Evolutionary conservation across 2,888 invertebrate species (phyloP), one percentile per base, ranked within the genome.

Genomic region (Caenorhabditis zanzibari): DNA sequence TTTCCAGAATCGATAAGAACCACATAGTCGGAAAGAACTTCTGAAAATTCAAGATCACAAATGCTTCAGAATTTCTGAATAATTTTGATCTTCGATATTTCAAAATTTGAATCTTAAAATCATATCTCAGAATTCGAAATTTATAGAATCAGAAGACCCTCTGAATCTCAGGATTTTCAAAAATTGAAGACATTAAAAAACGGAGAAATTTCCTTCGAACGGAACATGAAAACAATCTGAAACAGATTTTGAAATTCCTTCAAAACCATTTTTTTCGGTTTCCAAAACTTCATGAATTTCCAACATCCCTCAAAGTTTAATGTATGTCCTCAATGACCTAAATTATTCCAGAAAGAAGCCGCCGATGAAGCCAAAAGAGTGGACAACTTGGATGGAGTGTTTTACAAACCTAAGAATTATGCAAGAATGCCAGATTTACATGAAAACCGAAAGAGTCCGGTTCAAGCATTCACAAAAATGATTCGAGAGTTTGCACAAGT

Each of bases 311-410:
- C 16, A 44, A 7, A 32, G 7, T 7, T 47, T 41, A 3, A 2
- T n/a, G n/a, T n/a, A n/a, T n/a, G n/a, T n/a, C n/a, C n/a, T n/a
- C n/a, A n/a, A n/a, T n/a, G n/a, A n/a, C n/a, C n/a, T n/a, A n/a
- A n/a, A n/a, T 32, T 32, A 14, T 74, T 85, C n/a, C 63, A 87
- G 87, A 75, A 87, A 54, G 87, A 87, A 58, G 52, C 81, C 12
- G 66, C 22, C 9, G 58, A 52, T 2, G 84, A 85, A 68, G 87
- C 85, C 2, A 85, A 76, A 32, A n/a, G 76, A 56, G 28, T 84
- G 0, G 85, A 87, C n/a, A 41, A 32, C n/a, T n/a, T 63, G 35
- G 81, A 84, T 32, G 56, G 72, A 24, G 54, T 54, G 7, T 61
- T 63, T 2, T 84, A 64, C 19, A 61, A 66, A 26, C 54, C 74